phyloP scores from a whole-genome alignment of 2,113 vertebrate genomes.

The Nycticryphes semicollaris region DNA sequence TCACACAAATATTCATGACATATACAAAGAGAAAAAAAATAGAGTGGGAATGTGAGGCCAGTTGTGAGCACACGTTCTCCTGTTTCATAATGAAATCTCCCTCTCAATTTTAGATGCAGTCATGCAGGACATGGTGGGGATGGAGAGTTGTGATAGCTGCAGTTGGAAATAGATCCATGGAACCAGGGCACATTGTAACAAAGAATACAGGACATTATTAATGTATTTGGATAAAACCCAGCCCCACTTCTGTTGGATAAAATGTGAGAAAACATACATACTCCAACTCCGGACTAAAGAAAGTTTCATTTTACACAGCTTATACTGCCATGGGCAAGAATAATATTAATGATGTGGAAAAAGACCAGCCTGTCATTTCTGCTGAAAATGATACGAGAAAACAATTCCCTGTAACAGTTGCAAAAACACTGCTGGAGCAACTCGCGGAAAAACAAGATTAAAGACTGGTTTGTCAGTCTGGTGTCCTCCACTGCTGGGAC shows the following conservation, averaged over 20 bases:
- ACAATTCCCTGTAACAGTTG: neutral
- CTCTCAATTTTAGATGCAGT: accelerated
- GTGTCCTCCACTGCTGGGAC: neutral
- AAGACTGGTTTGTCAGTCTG: neutral
- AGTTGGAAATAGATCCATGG: neutral
- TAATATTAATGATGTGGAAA: neutral
- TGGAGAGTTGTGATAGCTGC: neutral
- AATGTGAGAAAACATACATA: neutral
- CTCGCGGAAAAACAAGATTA: neutral
- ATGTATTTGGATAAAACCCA: neutral
- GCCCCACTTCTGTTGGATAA: neutral
- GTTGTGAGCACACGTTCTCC: neutral
- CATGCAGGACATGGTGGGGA: neutral
- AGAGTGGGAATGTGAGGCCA: neutral
- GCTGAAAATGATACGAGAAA: neutral
- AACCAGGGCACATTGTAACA: neutral
- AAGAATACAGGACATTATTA: neutral
- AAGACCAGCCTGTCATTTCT: neutral
- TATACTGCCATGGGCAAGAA: neutral
- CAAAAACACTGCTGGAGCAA: neutral
- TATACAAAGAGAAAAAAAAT: neutral
- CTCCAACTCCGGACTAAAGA: neutral
- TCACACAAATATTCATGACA: neutral
- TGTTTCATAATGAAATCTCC: neutral
- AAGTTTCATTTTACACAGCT: neutral